Base-by-base conservation (phyloP, 1,140 invertebrate genomes). In the Cardiocondyla obscurior region DNA sequence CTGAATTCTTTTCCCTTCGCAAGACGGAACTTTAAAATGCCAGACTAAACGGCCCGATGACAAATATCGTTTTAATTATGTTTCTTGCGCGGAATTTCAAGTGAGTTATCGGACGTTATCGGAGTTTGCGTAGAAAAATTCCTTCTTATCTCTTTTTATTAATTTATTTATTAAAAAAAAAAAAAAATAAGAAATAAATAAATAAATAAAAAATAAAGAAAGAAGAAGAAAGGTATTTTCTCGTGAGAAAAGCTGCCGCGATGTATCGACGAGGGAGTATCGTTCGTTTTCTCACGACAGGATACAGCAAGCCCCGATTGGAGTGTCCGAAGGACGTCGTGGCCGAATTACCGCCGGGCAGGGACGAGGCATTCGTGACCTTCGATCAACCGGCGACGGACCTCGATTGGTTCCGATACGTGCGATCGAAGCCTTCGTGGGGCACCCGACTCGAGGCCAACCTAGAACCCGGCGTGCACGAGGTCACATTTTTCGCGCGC, bases 401-500 rank as follows among this genome's bases (percentile, higher is more conserved):
- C 90, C 92, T 94, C 36, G 94, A 94, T 90, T 94, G 93, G 93
- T 94, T 94, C 85, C 92, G 94, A 33, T 93, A 94, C 84, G 94
- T 94, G 62, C 89, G 89, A 62, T 94, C 94, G 57, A 93, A 92
- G 72, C 94, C 94, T 10, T 92, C 92, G 5, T 94, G 94, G 94
- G 93, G 94, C 3, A 94, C 90, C 33, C 90, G 92, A 74, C 88
- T 94, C 60, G 94, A 94, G 62, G 93, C 93, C 36, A 94, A 91
- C 73, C 91, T 94, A n/a, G 91, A 91, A 62, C 86, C 88, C 22
- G 94, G 94, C 10, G 39, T 90, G 19, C 91, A 94, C 85, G 90
- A 92, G 83, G 89, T 94, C 74, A 93, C 90, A n/a, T 94, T 94
- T 83, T 93, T 90, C 73, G 93, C 93, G 25, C 90, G 91, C 42